These are phyloP conservation scores for Neomorphus geoffroyi DNA, from an alignment of 2,797 vertebrate genomes.

Conservation along the genomic window DNA sequence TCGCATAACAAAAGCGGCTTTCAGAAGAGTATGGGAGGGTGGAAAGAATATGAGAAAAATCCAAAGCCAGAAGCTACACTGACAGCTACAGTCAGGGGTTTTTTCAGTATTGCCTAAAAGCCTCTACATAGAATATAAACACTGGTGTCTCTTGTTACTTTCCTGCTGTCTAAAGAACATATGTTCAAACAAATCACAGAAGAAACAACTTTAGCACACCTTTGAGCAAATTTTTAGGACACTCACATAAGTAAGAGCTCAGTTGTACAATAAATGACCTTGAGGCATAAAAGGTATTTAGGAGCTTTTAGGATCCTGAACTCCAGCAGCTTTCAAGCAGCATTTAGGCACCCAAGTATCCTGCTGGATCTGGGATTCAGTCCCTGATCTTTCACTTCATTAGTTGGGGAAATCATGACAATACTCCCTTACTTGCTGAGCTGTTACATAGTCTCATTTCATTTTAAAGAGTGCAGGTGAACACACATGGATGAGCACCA, in stretches of 20 bases:
- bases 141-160: background rate
- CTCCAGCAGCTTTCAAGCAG: background rate
- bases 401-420: background rate
- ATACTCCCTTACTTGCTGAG: background rate
- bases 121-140: background rate
- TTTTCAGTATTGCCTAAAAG: background rate
- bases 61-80: background rate
- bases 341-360: background rate
- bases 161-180: background rate
- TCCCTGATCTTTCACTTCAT: background rate
- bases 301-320: background rate
- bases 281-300: background rate
- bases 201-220: background rate
- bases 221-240: background rate
- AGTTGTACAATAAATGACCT: background rate
- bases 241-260: background rate
- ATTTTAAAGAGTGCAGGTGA: background rate
- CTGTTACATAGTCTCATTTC: background rate
- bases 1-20: constrained; percentile 58
- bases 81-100: background rate
- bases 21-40: background rate
- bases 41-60: constrained; percentile 22
- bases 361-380: background rate
- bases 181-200: background rate
- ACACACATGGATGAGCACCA: background rate